Conservation (phyloP, 2,113 vertebrate genomes). For the Ranitomeya imitator region DNA sequence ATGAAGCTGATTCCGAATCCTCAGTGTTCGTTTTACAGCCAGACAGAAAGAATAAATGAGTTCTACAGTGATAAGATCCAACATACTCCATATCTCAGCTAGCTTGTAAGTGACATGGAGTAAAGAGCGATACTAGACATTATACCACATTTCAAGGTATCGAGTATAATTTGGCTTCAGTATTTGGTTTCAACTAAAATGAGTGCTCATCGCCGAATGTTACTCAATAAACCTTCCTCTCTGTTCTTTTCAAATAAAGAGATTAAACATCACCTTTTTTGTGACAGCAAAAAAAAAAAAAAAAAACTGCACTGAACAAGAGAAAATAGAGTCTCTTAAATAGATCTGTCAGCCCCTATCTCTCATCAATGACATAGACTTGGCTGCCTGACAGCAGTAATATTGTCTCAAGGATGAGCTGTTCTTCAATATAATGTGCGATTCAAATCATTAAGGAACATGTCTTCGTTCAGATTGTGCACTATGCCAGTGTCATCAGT, state of each 20-base stretch:
- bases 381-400: slow-evolving; percentile 10
- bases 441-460: not conserved
- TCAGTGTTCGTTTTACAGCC: not conserved
- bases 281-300: slow-evolving; percentile 10
- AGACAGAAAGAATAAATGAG: not conserved
- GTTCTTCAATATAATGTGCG: slow-evolving; percentile 23
- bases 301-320: slow-evolving; percentile 19
- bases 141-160: not conserved
- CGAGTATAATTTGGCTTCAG: not conserved
- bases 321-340: slow-evolving; percentile 19
- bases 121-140: not conserved
- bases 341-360: slow-evolving; percentile 35
- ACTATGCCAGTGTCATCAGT: not conserved
- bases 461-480: not conserved
- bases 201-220: not conserved
- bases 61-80: not conserved
- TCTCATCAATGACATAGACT: not conserved
- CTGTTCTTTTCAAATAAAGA: not conserved
- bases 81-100: not conserved
- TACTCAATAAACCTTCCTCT: not conserved
- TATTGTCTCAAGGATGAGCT: slow-evolving; percentile 42
- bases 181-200: not conserved
- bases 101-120: not conserved
- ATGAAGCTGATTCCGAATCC: not conserved
- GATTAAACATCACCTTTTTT: not conserved